Evolutionary conservation across 2,888 invertebrate species (phyloP).

Genomic region (Urechis unicinctus): DNA sequence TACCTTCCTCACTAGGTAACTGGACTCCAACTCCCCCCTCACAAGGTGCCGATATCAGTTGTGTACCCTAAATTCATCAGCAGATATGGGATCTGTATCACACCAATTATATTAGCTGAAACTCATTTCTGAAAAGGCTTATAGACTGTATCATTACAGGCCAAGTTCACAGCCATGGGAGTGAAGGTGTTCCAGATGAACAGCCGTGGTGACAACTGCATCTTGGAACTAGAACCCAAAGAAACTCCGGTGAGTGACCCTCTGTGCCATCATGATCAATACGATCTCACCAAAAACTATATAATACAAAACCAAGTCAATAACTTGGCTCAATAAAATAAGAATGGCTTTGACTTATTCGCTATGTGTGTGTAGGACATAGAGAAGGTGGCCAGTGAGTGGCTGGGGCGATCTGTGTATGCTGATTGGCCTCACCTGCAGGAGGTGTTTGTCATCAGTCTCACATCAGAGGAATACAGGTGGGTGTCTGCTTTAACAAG

Average conservation of each 20-base stretch:
- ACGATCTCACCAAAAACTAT: no score
- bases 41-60: no score
- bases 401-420: constrained; percentile 70
- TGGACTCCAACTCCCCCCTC: no score
- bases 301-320: no score
- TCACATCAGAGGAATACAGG: background rate
- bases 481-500: background rate
- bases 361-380: no score
- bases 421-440: constrained; percentile 89
- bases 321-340: no score
- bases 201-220: constrained; percentile 75
- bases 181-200: constrained; percentile 85
- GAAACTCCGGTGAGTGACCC: constrained; percentile 4
- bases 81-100: no score
- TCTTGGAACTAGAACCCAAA: constrained; percentile 60
- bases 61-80: no score
- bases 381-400: constrained; percentile 58
- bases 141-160: constrained; percentile 53
- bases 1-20: no score
- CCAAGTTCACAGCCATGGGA: constrained; percentile 60
- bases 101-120: background rate
- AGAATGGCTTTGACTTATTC: no score
- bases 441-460: constrained; percentile 63
- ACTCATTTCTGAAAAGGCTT: background rate
- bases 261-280: background rate